Evolutionary conservation across 2,797 vertebrate species (phyloP).

Genomic region (Poecilia picta): DNA sequence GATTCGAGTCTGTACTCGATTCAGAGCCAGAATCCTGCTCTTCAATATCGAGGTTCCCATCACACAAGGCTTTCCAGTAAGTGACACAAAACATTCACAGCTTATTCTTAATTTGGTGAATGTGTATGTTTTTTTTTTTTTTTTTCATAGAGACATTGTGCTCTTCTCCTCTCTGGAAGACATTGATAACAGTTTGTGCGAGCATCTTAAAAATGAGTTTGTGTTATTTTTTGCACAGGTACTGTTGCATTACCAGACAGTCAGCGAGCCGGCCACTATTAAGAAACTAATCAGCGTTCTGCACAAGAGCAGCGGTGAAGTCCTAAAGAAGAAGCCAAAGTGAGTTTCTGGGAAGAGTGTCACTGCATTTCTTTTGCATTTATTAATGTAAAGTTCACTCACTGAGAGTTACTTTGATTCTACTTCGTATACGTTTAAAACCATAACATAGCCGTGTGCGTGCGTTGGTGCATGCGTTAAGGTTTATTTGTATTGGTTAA

Average conservation of each 20-base stretch:
- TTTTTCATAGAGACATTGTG: background rate
- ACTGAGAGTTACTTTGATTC: background rate
- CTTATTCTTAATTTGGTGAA: background rate
- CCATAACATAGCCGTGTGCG: background rate
- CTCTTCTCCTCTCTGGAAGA: background rate
- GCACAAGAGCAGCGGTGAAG: constrained; percentile 95
- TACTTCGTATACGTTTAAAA: background rate
- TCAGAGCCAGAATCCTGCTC: constrained; percentile 93
- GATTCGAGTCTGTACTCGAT: constrained; percentile 90
- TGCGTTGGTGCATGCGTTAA: background rate
- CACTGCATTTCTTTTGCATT: background rate
- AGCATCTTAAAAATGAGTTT: background rate
- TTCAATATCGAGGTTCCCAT: constrained; percentile 96
- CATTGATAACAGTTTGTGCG: background rate
- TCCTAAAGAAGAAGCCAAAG: constrained; percentile 98
- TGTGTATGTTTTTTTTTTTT: background rate
- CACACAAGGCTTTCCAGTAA: constrained; percentile 97
- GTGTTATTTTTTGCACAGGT: constrained; percentile 76
- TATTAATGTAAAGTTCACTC: background rate
- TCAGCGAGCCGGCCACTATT: constrained; percentile 95
- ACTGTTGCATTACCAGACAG: constrained; percentile 94
- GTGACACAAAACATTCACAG: constrained; percentile 45
- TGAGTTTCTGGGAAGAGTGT: constrained; percentile 73
- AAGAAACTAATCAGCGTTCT: constrained; percentile 90
- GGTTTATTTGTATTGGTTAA: background rate